Evolutionary conservation across 2,888 invertebrate genomes (phyloP).

Genomic region (Mythimna albipuncta): DNA sequence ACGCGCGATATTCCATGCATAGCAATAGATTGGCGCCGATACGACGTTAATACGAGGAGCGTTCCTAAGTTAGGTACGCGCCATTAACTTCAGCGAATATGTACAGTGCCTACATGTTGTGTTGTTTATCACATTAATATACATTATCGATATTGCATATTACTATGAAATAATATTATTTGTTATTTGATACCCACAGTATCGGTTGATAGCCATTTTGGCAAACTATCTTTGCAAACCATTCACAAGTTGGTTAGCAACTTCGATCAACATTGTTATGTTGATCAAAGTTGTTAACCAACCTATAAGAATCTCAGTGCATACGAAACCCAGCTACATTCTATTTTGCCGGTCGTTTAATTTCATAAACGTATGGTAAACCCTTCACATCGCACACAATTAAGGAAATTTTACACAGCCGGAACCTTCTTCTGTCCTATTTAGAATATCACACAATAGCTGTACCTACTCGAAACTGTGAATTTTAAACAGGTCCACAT

Average conservation of each 20-base stretch:
- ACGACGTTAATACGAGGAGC: constrained; percentile 37
- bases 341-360: constrained; percentile 35
- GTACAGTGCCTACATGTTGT: neutral
- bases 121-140: neutral
- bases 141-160: neutral
- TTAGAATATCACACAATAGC: constrained; percentile 54
- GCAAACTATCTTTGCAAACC: neutral
- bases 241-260: too few species aligned
- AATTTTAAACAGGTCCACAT: constrained; percentile 53
- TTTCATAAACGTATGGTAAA: constrained; percentile 41
- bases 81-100: constrained; percentile 38
- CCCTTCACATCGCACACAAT: constrained; percentile 44
- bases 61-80: constrained; percentile 28
- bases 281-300: too few species aligned
- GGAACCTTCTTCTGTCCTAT: constrained; percentile 47
- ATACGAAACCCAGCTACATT: constrained; percentile 10
- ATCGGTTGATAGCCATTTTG: neutral
- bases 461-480: constrained; percentile 28
- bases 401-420: constrained; percentile 50
- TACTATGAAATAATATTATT: too few species aligned
- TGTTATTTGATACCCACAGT: neutral
- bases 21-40: constrained; percentile 43
- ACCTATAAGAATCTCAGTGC: neutral
- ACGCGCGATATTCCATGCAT: constrained; percentile 49
- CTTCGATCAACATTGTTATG: too few species aligned